These are phyloP conservation scores for Notarius quadriscutis DNA, from an alignment of 2,113 vertebrate species.

Conservation along the genomic window DNA sequence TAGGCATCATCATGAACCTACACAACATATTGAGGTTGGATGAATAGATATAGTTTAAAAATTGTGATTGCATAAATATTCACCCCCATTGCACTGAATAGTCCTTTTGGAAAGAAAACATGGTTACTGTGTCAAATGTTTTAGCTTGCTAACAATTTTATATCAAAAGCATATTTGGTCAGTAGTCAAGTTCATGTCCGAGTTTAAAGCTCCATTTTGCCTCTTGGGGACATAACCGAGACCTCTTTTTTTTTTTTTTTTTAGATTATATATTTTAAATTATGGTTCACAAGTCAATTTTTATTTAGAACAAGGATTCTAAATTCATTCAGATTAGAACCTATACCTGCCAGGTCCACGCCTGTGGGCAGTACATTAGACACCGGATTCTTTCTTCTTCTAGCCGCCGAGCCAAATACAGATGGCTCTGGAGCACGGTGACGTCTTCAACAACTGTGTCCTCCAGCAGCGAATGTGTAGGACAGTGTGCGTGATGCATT, in stretches of 20 bases:
- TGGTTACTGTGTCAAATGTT: neutral
- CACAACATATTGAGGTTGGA: neutral
- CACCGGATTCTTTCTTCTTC: conserved; percentile 9
- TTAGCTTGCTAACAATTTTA: neutral
- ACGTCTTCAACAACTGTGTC: neutral
- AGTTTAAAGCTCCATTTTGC: neutral
- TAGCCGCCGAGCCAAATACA: conserved; percentile 4
- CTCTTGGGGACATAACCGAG: neutral
- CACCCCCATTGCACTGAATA: neutral
- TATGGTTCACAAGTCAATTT: neutral
- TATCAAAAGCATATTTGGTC: neutral
- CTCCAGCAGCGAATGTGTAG: neutral
- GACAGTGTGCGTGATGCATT: conserved; percentile 16
- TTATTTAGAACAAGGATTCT: neutral
- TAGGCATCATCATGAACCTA: neutral
- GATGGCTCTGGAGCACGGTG: conserved; percentile 7
- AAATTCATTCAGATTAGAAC: neutral
- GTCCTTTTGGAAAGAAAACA: neutral
- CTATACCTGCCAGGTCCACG: neutral
- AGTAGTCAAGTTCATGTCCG: neutral
- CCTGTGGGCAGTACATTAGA: neutral
- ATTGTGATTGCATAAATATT: neutral
- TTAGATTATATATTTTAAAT: neutral
- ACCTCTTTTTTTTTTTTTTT: neutral
- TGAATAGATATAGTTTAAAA: neutral